phyloP scores from a whole-genome alignment of 1,140 invertebrate genomes.

The Diachasmimorpha longicaudata region DNA sequence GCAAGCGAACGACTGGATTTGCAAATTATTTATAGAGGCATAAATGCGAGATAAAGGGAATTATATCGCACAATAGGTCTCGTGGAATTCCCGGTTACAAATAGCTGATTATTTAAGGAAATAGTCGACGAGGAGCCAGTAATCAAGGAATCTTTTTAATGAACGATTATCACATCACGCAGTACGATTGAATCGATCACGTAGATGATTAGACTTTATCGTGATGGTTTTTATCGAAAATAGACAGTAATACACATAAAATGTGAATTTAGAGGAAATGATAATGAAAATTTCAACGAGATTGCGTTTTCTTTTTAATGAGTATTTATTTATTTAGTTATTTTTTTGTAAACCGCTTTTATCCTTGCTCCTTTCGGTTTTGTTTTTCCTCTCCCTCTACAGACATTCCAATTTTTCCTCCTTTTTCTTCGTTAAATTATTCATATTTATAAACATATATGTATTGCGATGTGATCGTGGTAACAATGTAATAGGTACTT shows the following conservation, averaged over 20 bases:
- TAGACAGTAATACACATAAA: background rate
- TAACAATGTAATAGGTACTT: constrained; percentile 48
- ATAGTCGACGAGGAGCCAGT: background rate
- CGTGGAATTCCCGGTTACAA: background rate
- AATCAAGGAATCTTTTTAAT: background rate
- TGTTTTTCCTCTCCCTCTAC: background rate
- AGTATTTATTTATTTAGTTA: background rate
- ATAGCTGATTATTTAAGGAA: background rate
- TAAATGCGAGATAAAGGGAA: background rate
- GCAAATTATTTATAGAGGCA: background rate
- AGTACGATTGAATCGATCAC: background rate
- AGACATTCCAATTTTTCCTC: background rate
- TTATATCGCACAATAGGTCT: background rate
- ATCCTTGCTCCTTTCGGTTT: background rate
- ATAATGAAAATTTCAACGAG: constrained; percentile 20
- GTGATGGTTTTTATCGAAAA: background rate
- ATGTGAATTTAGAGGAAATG: background rate
- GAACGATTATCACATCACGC: background rate
- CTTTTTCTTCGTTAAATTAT: constrained; percentile 40
- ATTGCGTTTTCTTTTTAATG: constrained; percentile 29
- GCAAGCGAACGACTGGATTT: background rate
- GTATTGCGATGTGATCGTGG: constrained; percentile 46
- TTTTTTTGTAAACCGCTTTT: background rate
- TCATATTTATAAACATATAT: constrained; percentile 50
- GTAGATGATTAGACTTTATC: background rate